A percentile compares a stretch with the other conserved stretches of the same genome.
Conservation (phyloP, 1,140 invertebrate genomes). For the Lasioglossum albipes region DNA sequence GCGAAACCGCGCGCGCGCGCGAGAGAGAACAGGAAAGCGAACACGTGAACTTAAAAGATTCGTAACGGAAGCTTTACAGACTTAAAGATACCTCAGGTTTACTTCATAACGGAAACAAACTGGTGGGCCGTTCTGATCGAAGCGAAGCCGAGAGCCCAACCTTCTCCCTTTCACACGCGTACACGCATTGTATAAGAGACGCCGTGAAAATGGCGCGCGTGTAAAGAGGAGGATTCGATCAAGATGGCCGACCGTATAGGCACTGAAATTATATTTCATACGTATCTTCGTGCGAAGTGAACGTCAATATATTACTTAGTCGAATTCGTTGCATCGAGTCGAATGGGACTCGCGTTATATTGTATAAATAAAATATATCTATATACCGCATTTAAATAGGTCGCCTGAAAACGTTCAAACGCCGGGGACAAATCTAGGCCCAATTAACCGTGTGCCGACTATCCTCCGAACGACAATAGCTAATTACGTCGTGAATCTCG, state of each 20-base stretch:
- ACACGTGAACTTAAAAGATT: constrained; percentile 30
- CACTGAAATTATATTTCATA: constrained; percentile 57
- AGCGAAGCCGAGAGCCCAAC: background rate
- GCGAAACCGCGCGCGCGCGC: background rate
- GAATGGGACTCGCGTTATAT: constrained; percentile 29
- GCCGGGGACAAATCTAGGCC: constrained; percentile 28
- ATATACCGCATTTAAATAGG: constrained; percentile 55
- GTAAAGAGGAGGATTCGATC: constrained; percentile 23
- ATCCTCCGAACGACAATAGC: constrained; percentile 34
- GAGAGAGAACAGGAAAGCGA: constrained; percentile 24
- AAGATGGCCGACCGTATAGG: constrained; percentile 33
- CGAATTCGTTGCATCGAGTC: constrained; percentile 49
- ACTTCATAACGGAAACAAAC: constrained; percentile 48
- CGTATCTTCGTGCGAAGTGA: constrained; percentile 47
- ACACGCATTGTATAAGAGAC: too few relatives aligned
- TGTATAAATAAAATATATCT: constrained; percentile 35
- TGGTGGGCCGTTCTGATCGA: constrained; percentile 39
- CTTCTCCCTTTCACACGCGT: too few relatives aligned
- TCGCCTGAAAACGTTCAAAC: constrained; percentile 51
- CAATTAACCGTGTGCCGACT: constrained; percentile 28
- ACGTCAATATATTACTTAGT: constrained; percentile 63
- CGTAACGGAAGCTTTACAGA: constrained; percentile 62
- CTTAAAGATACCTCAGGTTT: constrained; percentile 63
- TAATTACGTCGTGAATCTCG: constrained; percentile 32
- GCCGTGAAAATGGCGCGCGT: too few relatives aligned